Evolutionary conservation across 2,888 invertebrate species (phyloP), one percentile per base, ranked within the genome.

Genomic region (Caenorhabditis macrosperma): DNA sequence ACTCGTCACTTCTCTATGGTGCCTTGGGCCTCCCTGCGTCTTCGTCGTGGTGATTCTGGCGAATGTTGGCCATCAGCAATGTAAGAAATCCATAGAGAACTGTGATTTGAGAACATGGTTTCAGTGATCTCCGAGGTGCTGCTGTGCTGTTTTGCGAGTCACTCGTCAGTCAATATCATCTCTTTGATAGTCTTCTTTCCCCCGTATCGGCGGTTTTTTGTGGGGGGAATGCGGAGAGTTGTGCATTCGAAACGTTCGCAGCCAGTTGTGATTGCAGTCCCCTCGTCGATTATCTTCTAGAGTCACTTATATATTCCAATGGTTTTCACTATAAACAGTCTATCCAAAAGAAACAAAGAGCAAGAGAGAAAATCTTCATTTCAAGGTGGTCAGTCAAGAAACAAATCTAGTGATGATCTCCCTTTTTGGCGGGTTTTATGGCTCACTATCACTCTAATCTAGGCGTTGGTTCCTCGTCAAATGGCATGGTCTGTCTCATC

Each of bases 401-500:
- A 44, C 44, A 17, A 17, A 44, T 9, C n/a, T 5, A 44, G n/a
- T 17, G n/a, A 17, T 44, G 20, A 17, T 44, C 44, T 17, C n/a
- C n/a, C n/a, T n/a, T n/a, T n/a, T n/a, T n/a, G n/a, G n/a, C n/a
- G n/a, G n/a, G n/a, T n/a, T n/a, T n/a, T n/a, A n/a, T n/a, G n/a
- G n/a, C n/a, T n/a, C n/a, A n/a, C 24, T 15, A 26, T 38, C 28
- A 30, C 38, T 41, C 20, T 50, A 17, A 17, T 5, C 22, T 48
- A 9, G 38, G 9, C 22, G 35, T 33, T 17, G n/a, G 33, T 55
- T 15, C n/a, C 35, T 17, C 15, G 17, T 57, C 20, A 24, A 20
- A 26, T 26, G 50, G 59, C 2, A 54, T 54, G 30, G 60, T 60
- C 59, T 60, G 44, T 60, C 59, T n/a, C n/a, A 44, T 24, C n/a